Evolutionary conservation across 1,140 invertebrate genomes (phyloP), one percentile per base, ranked within the genome.

Genomic region (Plutomurus gul): DNA sequence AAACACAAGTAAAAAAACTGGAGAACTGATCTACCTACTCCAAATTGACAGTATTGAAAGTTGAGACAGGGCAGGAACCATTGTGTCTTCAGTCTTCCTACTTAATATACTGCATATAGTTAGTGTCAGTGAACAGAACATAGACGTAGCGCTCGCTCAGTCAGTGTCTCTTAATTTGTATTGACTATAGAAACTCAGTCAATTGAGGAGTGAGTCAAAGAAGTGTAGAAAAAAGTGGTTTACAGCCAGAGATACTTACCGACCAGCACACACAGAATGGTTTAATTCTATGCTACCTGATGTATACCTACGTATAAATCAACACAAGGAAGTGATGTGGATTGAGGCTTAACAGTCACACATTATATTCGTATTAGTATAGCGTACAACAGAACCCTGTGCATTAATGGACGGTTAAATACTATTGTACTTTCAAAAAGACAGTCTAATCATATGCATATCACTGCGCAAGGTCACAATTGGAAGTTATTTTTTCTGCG

Each of bases 271-370:
- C 27, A 56, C 27, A 47, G 18, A 22, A 51, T 22, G 47, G 25
- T 51, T n/a, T 22, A 51, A 5, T 22, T 51, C n/a, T n/a, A n/a
- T n/a, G n/a, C n/a, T n/a, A 1, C 3, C 18, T 51, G 18, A n/a
- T n/a, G n/a, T n/a, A n/a, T n/a, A n/a, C 47, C 43, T 47, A 20
- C 20, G 30, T n/a, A n/a, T n/a, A n/a, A n/a, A n/a, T n/a, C 27
- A 33, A 33, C 51, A 60, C 56, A 65, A 65, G 56, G 56, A 65
- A 65, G 56, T 65, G 56, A 65, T 65, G 25, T 16, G 27, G 11
- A 36, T 65, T 18, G n/a, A 5, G 13, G 43, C 43, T 47, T 18
- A 16, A 18, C 20, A 18, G 20, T 47, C n/a, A 16, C 20, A 47
- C 13, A 33, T 13, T 36, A 36, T 5, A n/a, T 65, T 65, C 6